Percentiles rank a stretch among this genome's conserved stretches.
Evolutionary conservation across 2,888 invertebrate genomes (phyloP).

Genomic region (Punctoribates punctum): DNA sequence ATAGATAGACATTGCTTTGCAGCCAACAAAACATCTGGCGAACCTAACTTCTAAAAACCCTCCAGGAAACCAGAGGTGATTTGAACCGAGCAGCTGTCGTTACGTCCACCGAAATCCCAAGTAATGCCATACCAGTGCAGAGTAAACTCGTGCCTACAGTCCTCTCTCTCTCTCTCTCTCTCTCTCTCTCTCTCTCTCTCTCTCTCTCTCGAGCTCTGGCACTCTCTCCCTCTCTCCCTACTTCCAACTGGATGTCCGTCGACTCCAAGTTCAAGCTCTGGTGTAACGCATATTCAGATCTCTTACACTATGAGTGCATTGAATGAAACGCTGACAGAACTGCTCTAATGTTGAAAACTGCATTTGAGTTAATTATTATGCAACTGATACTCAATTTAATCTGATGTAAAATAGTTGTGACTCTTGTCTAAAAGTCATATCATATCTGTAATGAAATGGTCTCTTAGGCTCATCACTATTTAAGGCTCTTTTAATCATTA

Average conservation of each 20-base stretch:
- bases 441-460: conserved; percentile 17
- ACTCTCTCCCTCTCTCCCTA: neutral
- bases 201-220: conserved; percentile 28
- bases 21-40: conserved; percentile 26
- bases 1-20: neutral
- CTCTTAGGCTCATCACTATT: conserved; percentile 19
- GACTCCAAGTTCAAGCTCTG: neutral
- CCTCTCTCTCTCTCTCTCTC: neutral
- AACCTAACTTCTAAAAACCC: conserved; percentile 30
- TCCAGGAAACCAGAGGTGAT: conserved; percentile 36
- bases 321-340: conserved; percentile 28
- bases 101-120: conserved; percentile 16
- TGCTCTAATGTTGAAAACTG: conserved; percentile 23
- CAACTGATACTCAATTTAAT: conserved; percentile 31
- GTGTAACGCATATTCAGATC: neutral
- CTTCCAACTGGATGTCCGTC: conserved; percentile 19
- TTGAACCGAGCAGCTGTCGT: conserved; percentile 32
- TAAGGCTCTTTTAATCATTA: conserved; percentile 20
- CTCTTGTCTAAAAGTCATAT: conserved; percentile 19
- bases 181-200: conserved; percentile 7
- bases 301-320: conserved; percentile 4
- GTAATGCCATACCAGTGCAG: conserved; percentile 32
- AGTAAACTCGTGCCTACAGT: neutral
- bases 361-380: conserved; percentile 32
- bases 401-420: conserved; percentile 28